Conservation (phyloP, 2,113 vertebrate species). For the Caloenas nicobarica region DNA sequence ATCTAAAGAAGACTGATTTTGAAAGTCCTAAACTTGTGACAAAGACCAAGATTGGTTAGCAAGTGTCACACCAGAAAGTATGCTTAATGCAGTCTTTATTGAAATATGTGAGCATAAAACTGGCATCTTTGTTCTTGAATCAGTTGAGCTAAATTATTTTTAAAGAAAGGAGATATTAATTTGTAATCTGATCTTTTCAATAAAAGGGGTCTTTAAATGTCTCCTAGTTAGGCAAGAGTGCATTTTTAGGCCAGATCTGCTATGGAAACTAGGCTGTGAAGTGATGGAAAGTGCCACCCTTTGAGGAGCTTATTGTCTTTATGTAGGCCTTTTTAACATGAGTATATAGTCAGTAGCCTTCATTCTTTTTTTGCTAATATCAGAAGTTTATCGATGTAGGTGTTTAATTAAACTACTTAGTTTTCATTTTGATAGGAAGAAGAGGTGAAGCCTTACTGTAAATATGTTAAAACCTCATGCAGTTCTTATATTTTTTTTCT, state of each 20-base stretch:
- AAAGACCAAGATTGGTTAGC: not conserved
- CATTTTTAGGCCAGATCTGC: not conserved
- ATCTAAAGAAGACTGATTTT: not conserved
- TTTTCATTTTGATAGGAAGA: not conserved
- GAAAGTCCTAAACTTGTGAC: not conserved
- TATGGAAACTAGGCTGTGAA: not conserved
- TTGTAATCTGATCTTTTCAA: not conserved
- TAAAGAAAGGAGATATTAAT: not conserved
- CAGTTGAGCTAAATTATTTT: not conserved
- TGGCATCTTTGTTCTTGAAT: not conserved
- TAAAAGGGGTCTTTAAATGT: not conserved
- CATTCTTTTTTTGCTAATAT: not conserved
- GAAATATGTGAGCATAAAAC: not conserved
- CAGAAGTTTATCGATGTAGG: not conserved
- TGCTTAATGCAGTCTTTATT: not conserved
- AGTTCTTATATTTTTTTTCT: not conserved
- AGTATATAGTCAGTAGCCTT: not conserved
- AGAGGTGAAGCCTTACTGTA: not conserved
- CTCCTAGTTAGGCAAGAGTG: not conserved
- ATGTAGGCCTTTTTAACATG: not conserved
- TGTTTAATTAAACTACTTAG: not conserved
- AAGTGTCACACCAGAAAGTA: not conserved
- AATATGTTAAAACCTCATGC: not conserved
- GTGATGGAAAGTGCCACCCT: not conserved
- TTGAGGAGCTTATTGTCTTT: not conserved